Percentiles rank a stretch among this genome's conserved stretches.
phyloP scores from a whole-genome alignment of 2,113 vertebrate species.

The Phocoena phocoena region DNA sequence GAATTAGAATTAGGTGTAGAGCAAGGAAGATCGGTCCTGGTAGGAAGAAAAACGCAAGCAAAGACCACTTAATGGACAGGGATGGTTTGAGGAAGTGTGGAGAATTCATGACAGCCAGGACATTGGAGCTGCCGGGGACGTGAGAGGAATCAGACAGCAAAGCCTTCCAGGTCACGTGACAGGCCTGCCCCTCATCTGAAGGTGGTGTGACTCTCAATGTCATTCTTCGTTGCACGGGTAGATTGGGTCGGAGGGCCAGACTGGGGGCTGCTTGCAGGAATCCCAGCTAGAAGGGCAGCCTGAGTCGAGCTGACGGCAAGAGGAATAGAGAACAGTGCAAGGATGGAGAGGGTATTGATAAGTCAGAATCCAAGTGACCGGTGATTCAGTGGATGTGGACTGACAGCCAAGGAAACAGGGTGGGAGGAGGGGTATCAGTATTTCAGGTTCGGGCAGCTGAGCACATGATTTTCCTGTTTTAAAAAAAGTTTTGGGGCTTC shows the following conservation, averaged over 20 bases:
- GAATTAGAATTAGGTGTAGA: not conserved
- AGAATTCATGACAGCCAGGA: not conserved
- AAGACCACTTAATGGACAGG: not conserved
- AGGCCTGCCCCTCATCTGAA: not conserved
- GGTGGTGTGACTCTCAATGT: not conserved
- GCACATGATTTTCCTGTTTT: not conserved
- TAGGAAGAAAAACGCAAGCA: not conserved
- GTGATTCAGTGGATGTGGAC: not conserved
- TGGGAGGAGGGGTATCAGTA: too few relatives aligned
- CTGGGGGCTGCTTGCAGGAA: not conserved
- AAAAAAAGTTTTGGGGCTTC: not conserved
- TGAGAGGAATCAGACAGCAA: not conserved
- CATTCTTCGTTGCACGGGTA: not conserved
- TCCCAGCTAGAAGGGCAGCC: not conserved
- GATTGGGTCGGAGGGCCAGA: not conserved
- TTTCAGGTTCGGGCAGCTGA: not conserved
- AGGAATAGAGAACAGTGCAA: not conserved
- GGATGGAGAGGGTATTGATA: not conserved
- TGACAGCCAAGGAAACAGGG: not conserved
- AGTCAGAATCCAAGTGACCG: not conserved
- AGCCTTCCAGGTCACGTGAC: not conserved
- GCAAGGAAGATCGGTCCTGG: not conserved
- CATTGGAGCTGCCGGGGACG: too few relatives aligned
- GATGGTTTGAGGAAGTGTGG: not conserved
- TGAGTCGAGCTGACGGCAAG: too few relatives aligned